Evolutionary conservation across 2,888 invertebrate species (phyloP), one percentile per base, ranked within the genome.

Genomic region (Linnaemya vulpina): DNA sequence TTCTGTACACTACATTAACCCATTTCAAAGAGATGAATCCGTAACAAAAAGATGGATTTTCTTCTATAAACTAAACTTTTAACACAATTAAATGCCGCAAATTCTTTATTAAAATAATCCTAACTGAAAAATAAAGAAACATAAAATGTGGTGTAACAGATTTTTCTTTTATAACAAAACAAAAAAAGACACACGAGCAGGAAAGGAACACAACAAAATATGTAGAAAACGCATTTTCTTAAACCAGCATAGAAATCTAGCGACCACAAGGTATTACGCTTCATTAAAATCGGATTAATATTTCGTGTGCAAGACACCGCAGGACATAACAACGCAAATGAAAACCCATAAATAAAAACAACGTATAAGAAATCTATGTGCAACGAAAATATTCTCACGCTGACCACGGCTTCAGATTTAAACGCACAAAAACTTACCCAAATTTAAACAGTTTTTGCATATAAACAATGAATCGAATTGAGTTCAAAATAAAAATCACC

Each of bases 271-370:
- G 87, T 90, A 91, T 89, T 89, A 89, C 90, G 91, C 91, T 91
- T 91, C 91, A 92, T 92, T 91, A 91, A 91, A 92, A 92, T 90
- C 90, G 91, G 91, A 91, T 91, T 92, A 91, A 89, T 87, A 88
- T 86, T 62, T 86, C 55, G 40, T 78, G 60, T 53, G 51, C 17
- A 35, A 62, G 70, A 77, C 70, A 87, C 85, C 87, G 87, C 87
- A 79, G 73, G 85, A 78, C 15, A 82, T 20, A 68, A 88, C 87
- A 87, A 83, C 63, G 79, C 43, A 71, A 67, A 65, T 22, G 60
- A 60, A 49, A 63, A 40, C 22, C 4, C 4, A 1, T 20, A 13
- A 8, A 7, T 7, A 53, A 62, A n/a, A 30, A 22, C 15, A 55
- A 22, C 30, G 8, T 7, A 15, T 25, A 20, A 75, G 70, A 60